phyloP scores from a whole-genome alignment of 1,140 invertebrate genomes.

The Hycleus phaleratus region DNA sequence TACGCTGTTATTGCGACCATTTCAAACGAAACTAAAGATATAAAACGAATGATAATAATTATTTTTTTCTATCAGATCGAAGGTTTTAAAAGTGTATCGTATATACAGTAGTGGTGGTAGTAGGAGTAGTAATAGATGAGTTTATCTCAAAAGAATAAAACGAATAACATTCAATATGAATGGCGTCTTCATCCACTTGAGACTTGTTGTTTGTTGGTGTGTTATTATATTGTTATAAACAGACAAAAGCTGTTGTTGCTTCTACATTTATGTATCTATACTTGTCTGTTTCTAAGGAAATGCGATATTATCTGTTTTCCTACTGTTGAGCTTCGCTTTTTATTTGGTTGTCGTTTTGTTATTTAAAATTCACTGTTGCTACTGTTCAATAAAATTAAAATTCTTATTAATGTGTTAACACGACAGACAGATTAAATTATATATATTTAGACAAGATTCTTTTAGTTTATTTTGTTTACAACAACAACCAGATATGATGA shows the following conservation, averaged over 20 bases:
- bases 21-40: too few species aligned
- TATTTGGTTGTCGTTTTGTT: not conserved
- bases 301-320: conserved; percentile 23
- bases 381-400: not conserved
- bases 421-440: too few species aligned
- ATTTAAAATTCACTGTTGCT: not conserved
- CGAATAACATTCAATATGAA: conserved; percentile 1
- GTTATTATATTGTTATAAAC: conserved; percentile 26
- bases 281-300: conserved; percentile 17
- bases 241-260: conserved; percentile 9
- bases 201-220: conserved; percentile 14
- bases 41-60: too few species aligned
- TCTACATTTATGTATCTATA: conserved; percentile 1
- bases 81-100: too few species aligned
- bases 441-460: too few species aligned
- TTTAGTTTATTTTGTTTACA: too few species aligned
- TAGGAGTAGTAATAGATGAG: too few species aligned
- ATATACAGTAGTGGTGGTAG: too few species aligned
- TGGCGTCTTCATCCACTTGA: conserved; percentile 25
- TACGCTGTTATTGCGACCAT: conserved; percentile 3
- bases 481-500: too few species aligned
- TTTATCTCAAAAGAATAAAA: too few species aligned
- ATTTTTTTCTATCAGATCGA: too few species aligned
- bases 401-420: too few species aligned
- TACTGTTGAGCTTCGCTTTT: conserved; percentile 8